Evolutionary conservation across 2,113 vertebrate species (phyloP), one percentile per base, ranked within the genome.

Genomic region (Alexandromys fortis): DNA sequence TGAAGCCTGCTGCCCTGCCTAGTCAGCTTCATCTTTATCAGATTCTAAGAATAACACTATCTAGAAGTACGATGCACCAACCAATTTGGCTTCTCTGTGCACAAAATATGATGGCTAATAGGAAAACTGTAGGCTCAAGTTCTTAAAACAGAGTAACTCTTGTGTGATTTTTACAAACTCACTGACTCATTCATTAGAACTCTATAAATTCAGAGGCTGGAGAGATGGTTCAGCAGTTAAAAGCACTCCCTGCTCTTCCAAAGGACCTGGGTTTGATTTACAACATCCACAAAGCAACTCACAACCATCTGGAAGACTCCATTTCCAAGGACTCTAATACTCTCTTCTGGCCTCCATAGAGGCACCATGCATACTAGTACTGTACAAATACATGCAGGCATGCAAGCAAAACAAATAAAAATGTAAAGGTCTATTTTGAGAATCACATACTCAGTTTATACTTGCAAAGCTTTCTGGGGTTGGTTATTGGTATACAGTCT

Each of bases 371-470:
- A 81, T 81, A n/a, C 4, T n/a, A 55, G 33, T 22, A 4, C 5
- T n/a, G 4, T 21, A 55, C 17, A 79, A 7, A 26, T 22, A 9
- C 21, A 38, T 58, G 58, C 19, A 58, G 17, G 4, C 21, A 82
- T 58, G 6, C 22, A 58, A 22, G 35, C 79, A 83, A 83, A 42
- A 82, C 12, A 82, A 61, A 26, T 58, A 61, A 42, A 61, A 49
- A 28, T 47, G 21, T 24, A 86, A 92, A 88, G 28, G 87, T 92
- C 90, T 75, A 33, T 55, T 87, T 78, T 88, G 61, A 91, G 19
- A 95, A 35, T 67, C 26, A n/a, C 86, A 17, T 47, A 92, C 65
- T 89, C 70, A 28, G 91, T 79, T 94, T 95, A 75, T 78, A 70
- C 11, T 22, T 94, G 16, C 38, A 97, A 90, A 90, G 16, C 6